These are phyloP conservation scores for Bubo blakistoni DNA, from an alignment of 2,113 vertebrate genomes.

Conservation along the genomic window DNA sequence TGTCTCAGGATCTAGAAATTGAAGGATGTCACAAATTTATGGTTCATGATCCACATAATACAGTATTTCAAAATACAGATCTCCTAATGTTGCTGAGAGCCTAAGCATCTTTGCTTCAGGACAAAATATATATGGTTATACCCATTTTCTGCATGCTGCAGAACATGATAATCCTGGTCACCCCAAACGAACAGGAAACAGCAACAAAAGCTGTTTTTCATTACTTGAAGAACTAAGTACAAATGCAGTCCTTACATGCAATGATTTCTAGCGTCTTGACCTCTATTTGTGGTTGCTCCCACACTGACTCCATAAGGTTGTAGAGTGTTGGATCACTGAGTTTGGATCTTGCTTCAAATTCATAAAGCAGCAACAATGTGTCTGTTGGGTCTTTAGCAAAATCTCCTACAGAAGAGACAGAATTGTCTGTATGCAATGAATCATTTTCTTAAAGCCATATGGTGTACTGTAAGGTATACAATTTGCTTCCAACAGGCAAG, in stretches of 20 bases:
- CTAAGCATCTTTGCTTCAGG: neutral
- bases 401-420: slow-evolving; percentile 70
- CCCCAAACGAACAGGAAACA: neutral
- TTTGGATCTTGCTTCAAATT: slow-evolving; percentile 89
- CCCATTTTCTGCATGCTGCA: neutral
- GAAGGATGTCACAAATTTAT: neutral
- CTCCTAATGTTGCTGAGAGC: neutral
- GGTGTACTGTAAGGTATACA: neutral
- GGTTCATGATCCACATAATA: neutral
- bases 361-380: slow-evolving; percentile 85
- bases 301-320: slow-evolving; percentile 79
- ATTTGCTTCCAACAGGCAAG: neutral
- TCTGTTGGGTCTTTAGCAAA: slow-evolving; percentile 80
- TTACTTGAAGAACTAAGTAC: neutral
- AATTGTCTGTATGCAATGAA: neutral
- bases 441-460: neutral
- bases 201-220: neutral
- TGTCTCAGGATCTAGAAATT: neutral
- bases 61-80: neutral
- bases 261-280: slow-evolving; percentile 84
- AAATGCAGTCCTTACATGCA: slow-evolving; percentile 76
- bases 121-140: neutral
- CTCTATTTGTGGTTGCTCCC: slow-evolving; percentile 82
- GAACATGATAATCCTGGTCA: neutral
- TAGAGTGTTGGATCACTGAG: slow-evolving; percentile 82